Evolutionary conservation across 2,113 vertebrate species (phyloP).

Genomic region (Aramus guarauna): DNA sequence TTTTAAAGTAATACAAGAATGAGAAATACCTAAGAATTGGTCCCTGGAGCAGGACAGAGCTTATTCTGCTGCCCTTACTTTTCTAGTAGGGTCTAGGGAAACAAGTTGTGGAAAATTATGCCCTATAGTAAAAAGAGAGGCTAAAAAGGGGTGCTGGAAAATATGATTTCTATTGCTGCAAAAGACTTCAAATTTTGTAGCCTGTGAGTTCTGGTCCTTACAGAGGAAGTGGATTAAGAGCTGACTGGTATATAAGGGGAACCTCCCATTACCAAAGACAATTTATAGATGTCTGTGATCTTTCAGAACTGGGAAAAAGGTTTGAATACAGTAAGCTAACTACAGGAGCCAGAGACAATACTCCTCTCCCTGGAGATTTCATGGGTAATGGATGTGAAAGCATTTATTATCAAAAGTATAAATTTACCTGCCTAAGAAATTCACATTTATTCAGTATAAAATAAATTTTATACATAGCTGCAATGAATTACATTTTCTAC

Average conservation of each 20-base stretch:
- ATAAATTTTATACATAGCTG: neutral
- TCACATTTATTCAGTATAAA: neutral
- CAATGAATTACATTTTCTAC: neutral
- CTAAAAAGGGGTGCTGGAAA: neutral
- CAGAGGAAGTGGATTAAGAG: neutral
- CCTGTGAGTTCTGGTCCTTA: neutral
- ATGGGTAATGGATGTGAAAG: neutral
- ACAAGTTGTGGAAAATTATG: neutral
- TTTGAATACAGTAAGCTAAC: neutral
- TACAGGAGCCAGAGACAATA: neutral
- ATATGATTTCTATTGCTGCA: neutral
- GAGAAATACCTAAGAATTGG: neutral
- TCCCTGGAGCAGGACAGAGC: neutral
- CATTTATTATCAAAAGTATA: neutral
- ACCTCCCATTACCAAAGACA: rapidly evolving
- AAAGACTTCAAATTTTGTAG: neutral
- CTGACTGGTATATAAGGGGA: neutral
- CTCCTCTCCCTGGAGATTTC: neutral
- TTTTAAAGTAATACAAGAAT: conserved; percentile 10
- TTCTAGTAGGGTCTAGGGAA: neutral
- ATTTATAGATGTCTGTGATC: neutral
- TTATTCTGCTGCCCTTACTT: neutral
- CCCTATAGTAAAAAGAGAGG: neutral
- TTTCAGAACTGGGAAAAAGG: neutral
- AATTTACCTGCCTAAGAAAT: neutral